Evolutionary conservation across 2,113 vertebrate genomes (phyloP), one percentile per base, ranked within the genome.

Genomic region (Gadus chalcogrammus): DNA sequence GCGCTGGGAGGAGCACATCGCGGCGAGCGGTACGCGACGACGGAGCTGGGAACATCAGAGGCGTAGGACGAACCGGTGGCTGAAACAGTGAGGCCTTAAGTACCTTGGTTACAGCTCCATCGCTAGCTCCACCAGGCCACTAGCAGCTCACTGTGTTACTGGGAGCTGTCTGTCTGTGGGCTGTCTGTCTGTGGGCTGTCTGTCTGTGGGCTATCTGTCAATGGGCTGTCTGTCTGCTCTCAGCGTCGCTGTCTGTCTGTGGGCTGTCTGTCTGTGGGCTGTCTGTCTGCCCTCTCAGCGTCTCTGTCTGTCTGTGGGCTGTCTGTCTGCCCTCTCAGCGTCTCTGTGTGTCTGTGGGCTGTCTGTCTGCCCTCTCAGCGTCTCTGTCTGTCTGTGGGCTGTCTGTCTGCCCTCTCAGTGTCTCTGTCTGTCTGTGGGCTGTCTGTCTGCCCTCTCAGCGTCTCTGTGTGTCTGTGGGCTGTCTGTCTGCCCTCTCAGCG

Each of bases 71-170:
- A 61, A 24, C 20, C 18, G 38, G 18, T 20, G 64, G 31, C 52
- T 53, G 31, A 62, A 31, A 53, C 13, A 65, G 65, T 64, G 78
- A 38, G 52, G 69, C 67, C 65, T 63, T 60, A 71, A 76, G 62
- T 61, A 79, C 82, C 87, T 88, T 67, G 85, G 85, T 87, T 81
- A 82, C 65, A 77, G 73, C 65, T 62, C 69, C 64, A 67, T 55
- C 59, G 72, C 69, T 24, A 24, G 24, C 24, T 24, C 24, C 24
- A 24, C 24, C 24, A 24, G 24, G 24, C 24, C 2, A 24, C 24
- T 24, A 24, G 6, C 42, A 7, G 6, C 42, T 6, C 11, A 13
- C 11, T 56, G 53, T 56, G 53, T 56, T 0, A 12, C 13, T 56
- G 53, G 7, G 60, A 4, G 42, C 42, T 55, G 52, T 55, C 11